Evolutionary conservation across 2,797 vertebrate species (phyloP).

Genomic region (Malurus leucopterus): DNA sequence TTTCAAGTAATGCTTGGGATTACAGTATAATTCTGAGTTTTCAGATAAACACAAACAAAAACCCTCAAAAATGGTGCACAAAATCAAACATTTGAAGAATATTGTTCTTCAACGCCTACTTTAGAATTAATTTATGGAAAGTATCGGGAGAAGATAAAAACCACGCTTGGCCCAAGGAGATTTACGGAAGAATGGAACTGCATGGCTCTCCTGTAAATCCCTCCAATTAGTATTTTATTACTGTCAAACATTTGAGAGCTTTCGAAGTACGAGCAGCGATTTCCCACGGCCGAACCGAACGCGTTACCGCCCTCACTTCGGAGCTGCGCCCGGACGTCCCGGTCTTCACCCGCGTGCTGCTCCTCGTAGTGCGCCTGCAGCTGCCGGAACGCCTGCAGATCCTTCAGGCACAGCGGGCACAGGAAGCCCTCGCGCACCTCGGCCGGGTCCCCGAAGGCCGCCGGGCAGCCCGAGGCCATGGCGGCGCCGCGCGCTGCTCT

Average conservation of each 20-base stretch:
- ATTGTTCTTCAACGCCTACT: neutral
- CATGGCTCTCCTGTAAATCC: rapidly evolving
- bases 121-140: neutral
- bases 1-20: neutral
- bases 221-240: neutral
- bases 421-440: constrained; percentile 94
- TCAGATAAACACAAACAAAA: neutral
- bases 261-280: neutral
- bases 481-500: neutral
- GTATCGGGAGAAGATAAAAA: rapidly evolving
- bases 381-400: constrained; percentile 93
- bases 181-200: rapidly evolving
- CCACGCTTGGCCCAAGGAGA: neutral
- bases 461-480: constrained; percentile 85
- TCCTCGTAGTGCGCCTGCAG: constrained; percentile 96
- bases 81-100: neutral
- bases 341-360: constrained; percentile 88
- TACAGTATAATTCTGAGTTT: neutral
- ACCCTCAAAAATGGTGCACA: rapidly evolving
- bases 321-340: constrained; percentile 87
- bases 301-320: constrained; percentile 75
- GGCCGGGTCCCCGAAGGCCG: constrained; percentile 83
- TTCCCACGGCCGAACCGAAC: neutral
- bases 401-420: constrained; percentile 93
- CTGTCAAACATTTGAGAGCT: neutral